Evolutionary conservation across 2,797 vertebrate species (phyloP).

Genomic region (Microctenopoma steveboyesi): DNA sequence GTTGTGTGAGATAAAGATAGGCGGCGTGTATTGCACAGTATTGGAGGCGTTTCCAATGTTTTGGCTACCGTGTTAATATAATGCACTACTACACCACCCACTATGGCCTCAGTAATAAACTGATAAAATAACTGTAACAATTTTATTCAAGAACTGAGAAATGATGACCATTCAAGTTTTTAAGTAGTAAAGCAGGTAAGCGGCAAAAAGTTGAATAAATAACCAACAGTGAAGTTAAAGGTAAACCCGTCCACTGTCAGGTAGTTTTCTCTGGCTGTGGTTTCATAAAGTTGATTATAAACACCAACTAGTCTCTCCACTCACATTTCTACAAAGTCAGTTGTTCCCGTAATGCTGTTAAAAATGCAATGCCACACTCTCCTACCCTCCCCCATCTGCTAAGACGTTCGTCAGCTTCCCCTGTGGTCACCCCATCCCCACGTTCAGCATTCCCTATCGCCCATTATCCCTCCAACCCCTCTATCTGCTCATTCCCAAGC

Average conservation of each 20-base stretch:
- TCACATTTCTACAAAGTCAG: conserved; percentile 24
- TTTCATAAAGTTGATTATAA: background rate
- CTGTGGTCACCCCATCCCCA: conserved; percentile 64
- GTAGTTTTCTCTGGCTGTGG: background rate
- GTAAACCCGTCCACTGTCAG: background rate
- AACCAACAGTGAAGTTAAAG: background rate
- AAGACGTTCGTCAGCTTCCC: conserved; percentile 59
- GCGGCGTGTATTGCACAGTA: no score
- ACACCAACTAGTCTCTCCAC: background rate
- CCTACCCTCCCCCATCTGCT: conserved; percentile 59
- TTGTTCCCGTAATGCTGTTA: conserved; percentile 40
- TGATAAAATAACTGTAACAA: no score
- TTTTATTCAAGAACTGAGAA: no score
- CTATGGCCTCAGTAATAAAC: no score
- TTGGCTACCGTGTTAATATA: no score
- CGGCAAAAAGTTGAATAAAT: background rate
- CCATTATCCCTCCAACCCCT: conserved; percentile 56
- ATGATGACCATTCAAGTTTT: background rate
- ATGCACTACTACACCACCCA: no score
- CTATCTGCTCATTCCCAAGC: conserved; percentile 52
- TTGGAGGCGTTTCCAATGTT: no score
- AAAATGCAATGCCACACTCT: conserved; percentile 31
- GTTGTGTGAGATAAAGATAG: no score
- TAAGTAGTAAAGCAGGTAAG: background rate
- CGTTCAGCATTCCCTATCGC: conserved; percentile 64